Conservation (phyloP, 1,140 invertebrate species). For the Lordiphosa collinella region DNA sequence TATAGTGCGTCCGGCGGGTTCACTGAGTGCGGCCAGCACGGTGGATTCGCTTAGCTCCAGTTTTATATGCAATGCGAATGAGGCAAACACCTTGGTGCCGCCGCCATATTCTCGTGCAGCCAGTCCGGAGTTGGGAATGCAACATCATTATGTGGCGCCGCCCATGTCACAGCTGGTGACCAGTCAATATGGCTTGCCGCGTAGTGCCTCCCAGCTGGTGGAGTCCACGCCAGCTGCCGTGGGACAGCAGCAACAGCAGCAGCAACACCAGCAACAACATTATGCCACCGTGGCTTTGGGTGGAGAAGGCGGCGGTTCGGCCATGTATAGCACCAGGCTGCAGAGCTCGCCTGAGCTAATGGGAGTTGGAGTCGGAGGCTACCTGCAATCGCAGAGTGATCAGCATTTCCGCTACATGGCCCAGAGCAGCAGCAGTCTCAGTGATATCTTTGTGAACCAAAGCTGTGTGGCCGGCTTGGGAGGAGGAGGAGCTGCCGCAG, state of each 20-base stretch:
- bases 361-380: constrained; percentile 16
- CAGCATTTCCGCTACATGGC: constrained; percentile 73
- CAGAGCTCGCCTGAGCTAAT: constrained; percentile 42
- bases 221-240: constrained; percentile 32
- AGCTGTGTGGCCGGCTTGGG: constrained; percentile 46
- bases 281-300: constrained; percentile 54
- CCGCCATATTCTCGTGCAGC: constrained; percentile 90
- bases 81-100: constrained; percentile 89
- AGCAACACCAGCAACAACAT: constrained; percentile 38
- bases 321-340: constrained; percentile 51
- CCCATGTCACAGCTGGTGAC: constrained; percentile 23
- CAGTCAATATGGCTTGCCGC: constrained; percentile 50
- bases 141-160: constrained; percentile 77
- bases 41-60: constrained; percentile 90
- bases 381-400: constrained; percentile 72
- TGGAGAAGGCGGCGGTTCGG: constrained; percentile 23
- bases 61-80: constrained; percentile 90
- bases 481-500: constrained; percentile 7
- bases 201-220: constrained; percentile 73
- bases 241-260: constrained; percentile 22
- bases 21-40: constrained; percentile 89
- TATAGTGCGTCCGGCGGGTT: constrained; percentile 85
- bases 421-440: constrained; percentile 71
- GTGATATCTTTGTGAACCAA: constrained; percentile 77
- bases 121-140: constrained; percentile 83